These are phyloP conservation scores for Brachionichthys hirsutus DNA, from an alignment of 2,113 vertebrate species.

Conservation along the genomic window DNA sequence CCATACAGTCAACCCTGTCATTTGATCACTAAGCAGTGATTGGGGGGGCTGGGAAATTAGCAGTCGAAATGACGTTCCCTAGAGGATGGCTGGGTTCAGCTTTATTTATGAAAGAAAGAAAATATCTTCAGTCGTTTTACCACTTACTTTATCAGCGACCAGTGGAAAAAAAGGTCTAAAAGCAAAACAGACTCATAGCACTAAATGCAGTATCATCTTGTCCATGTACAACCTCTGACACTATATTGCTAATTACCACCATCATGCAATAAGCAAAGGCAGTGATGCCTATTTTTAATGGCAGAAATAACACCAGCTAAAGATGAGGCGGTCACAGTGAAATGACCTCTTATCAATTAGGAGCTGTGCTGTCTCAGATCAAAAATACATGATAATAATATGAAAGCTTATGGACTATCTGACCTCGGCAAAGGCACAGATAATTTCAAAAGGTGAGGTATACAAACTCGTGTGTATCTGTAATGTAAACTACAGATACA, in stretches of 20 bases:
- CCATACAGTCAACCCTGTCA: too few species aligned
- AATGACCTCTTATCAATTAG: constrained; percentile 65
- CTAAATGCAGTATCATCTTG: constrained; percentile 12
- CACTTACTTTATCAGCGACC: too few species aligned
- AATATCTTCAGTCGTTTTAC: too few species aligned
- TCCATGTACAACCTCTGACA: constrained; percentile 50
- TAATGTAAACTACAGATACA: not conserved
- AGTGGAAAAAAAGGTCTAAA: constrained; percentile 15
- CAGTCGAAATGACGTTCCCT: too few species aligned
- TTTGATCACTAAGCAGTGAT: too few species aligned
- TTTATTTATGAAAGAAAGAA: too few species aligned
- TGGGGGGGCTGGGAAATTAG: too few species aligned
- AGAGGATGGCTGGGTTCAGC: too few species aligned
- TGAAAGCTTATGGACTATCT: constrained; percentile 48
- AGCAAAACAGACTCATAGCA: not conserved
- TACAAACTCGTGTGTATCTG: not conserved
- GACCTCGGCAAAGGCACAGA: constrained; percentile 22
- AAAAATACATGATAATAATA: constrained; percentile 62
- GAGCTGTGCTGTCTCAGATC: constrained; percentile 48
- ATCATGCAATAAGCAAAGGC: constrained; percentile 39
- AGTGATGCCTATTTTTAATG: constrained; percentile 52
- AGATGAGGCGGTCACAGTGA: constrained; percentile 48
- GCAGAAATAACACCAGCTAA: constrained; percentile 51
- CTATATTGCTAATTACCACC: constrained; percentile 44
- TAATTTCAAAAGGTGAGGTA: constrained; percentile 19